Base-by-base conservation (phyloP, 92 coral and sea anemone genomes). In the Bergia puertoricense region DNA sequence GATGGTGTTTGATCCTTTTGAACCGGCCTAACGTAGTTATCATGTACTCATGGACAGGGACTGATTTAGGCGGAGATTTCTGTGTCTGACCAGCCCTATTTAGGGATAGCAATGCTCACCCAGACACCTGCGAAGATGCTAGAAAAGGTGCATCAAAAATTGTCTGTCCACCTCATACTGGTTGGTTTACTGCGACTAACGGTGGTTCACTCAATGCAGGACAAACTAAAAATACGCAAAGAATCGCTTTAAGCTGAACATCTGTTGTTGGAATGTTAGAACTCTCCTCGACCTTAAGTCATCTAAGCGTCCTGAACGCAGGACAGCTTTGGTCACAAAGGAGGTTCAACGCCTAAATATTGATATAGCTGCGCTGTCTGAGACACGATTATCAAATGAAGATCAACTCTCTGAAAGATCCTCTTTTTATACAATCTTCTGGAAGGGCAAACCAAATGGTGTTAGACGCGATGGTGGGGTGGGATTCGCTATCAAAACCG, bases 391-490 rank as follows among this genome's bases (percentile, higher is more conserved):
- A 30, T 30, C 65, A 77, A 59, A n/a, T 77, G 81, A 46, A 45
- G 65, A n/a, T 48, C 81, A 46, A 44, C 40, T 77, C 81, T 77
- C 8, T 48, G 80, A 77, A 77, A 77, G 16, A 44, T 77, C 39
- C 15, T 77, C 81, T 77, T 18, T 59, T 57, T 77, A 46, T 37
- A n/a, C 81, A 77, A 77, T 77, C 65, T 77, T 44, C 65, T 77
- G 39, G 65, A 77, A 77, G 65, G 40, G 81, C 48, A 46, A 20
- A 77, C 81, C 62, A 45, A 44, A 76, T 41, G 36, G 81, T 77
- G 81, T 77, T 77, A 77, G 40, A 56, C 80, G 40, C 62, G 59
- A 44, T 77, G 57, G 81, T 77, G 62, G 62, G 59, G 59, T 77
- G 81, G 62, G 5, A 77, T 77, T 77, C 62, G 81, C 81, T 46